Conservation (phyloP, 2,888 invertebrate genomes). For the Eupithecia centaureata region DNA sequence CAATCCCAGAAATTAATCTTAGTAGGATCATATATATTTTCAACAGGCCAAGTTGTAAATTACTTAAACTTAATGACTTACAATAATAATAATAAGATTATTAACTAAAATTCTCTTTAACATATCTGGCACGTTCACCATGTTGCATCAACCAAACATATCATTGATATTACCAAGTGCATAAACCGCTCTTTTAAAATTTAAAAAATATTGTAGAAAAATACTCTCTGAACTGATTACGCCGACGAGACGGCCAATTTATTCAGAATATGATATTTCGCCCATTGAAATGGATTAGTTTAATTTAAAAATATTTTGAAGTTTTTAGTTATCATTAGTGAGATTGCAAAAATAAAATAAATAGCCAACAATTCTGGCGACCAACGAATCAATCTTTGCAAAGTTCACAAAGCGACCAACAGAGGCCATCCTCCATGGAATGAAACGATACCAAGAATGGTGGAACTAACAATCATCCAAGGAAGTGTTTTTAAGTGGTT, state of each 20-base stretch:
- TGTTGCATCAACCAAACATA: slow-evolving; percentile 80
- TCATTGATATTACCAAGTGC: slow-evolving; percentile 78
- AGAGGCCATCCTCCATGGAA: slow-evolving; percentile 40
- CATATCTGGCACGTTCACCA: slow-evolving; percentile 82
- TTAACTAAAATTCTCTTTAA: slow-evolving; percentile 83
- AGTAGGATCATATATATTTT: slow-evolving; percentile 83
- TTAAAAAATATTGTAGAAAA: slow-evolving; percentile 83
- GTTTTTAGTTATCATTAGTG: slow-evolving; percentile 71
- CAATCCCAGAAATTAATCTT: slow-evolving; percentile 83
- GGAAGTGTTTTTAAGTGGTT: slow-evolving; percentile 14
- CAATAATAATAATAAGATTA: slow-evolving; percentile 82
- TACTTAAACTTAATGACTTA: slow-evolving; percentile 85
- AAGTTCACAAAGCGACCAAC: slow-evolving; percentile 36
- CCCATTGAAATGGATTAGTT: slow-evolving; percentile 58
- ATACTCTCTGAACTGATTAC: slow-evolving; percentile 79
- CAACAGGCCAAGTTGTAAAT: slow-evolving; percentile 84
- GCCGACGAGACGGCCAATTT: slow-evolving; percentile 66
- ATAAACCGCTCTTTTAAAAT: slow-evolving; percentile 70
- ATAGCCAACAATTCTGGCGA: slow-evolving; percentile 32
- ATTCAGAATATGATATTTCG: slow-evolving; percentile 68
- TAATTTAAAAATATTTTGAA: slow-evolving; percentile 49
- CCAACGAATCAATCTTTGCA: slow-evolving; percentile 28
- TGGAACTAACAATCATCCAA: slow-evolving; percentile 31
- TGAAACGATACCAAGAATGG: slow-evolving; percentile 38
- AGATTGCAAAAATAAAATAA: slow-evolving; percentile 61